A percentile compares a stretch with the other conserved stretches of the same genome.
These are phyloP conservation scores for Tinamus major DNA, from an alignment of 2,797 vertebrate genomes.

Conservation along the genomic window DNA sequence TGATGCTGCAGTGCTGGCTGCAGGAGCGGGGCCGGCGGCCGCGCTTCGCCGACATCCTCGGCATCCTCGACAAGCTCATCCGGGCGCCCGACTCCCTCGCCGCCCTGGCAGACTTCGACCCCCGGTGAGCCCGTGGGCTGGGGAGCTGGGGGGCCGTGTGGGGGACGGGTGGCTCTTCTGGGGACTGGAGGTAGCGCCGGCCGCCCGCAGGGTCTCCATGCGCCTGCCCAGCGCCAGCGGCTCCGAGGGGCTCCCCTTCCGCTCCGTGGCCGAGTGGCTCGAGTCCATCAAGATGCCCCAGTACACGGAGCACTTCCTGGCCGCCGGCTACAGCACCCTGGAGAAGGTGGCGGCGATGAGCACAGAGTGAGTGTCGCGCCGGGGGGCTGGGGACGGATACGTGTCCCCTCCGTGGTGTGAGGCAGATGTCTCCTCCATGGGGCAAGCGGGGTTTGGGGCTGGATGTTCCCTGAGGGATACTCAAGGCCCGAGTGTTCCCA, in stretches of 20 bases:
- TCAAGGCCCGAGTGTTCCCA: too few relatives aligned
- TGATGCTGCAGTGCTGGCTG: slow-evolving; percentile 98
- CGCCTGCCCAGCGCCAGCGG: slow-evolving; percentile 95
- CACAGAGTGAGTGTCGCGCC: slow-evolving; percentile 89
- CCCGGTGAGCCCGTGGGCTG: slow-evolving; percentile 81
- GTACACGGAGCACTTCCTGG: slow-evolving; percentile 90
- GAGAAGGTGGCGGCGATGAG: slow-evolving; percentile 94
- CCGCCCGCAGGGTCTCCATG: slow-evolving; percentile 88
- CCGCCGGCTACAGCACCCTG: slow-evolving; percentile 89
- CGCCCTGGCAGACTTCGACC: slow-evolving; percentile 92
- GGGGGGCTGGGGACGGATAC: background rate
- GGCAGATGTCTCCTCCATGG: too few relatives aligned
- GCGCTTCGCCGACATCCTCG: slow-evolving; percentile 91
- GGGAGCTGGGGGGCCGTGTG: too few relatives aligned
- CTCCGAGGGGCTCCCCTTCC: slow-evolving; percentile 88
- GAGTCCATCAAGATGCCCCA: slow-evolving; percentile 97
- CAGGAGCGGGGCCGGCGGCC: slow-evolving; percentile 91
- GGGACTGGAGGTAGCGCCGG: too few relatives aligned
- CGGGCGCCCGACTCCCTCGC: slow-evolving; percentile 90
- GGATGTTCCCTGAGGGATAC: too few relatives aligned
- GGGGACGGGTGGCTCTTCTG: too few relatives aligned
- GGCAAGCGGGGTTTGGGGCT: too few relatives aligned
- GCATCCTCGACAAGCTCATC: slow-evolving; percentile 94
- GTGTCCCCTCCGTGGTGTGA: too few relatives aligned
- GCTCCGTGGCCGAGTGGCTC: slow-evolving; percentile 93